phyloP scores from a whole-genome alignment of 2,113 vertebrate species.

The Mustela nigripes region DNA sequence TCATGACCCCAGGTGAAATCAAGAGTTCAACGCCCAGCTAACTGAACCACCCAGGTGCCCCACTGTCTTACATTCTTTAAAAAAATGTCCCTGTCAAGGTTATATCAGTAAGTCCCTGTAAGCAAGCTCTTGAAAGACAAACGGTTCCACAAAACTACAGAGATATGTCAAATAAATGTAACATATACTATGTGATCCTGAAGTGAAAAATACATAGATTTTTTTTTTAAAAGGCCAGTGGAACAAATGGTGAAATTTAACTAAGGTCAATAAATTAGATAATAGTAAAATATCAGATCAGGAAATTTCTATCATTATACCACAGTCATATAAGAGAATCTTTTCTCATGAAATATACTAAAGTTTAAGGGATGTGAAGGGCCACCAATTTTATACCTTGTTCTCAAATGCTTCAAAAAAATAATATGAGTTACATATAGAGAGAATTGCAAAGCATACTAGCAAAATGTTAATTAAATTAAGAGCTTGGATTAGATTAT shows the following conservation, averaged over 20 bases:
- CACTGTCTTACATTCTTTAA: background rate
- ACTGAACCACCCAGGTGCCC: background rate
- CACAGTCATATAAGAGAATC: background rate
- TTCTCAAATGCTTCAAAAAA: background rate
- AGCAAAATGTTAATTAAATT: background rate
- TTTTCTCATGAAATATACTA: background rate
- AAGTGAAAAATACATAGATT: background rate
- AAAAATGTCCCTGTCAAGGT: background rate
- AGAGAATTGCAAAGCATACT: background rate
- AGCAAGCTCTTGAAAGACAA: background rate
- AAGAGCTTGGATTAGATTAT: too few species aligned
- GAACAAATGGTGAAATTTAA: background rate
- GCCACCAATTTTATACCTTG: background rate
- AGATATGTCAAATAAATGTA: background rate
- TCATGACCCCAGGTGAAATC: background rate
- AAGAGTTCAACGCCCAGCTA: background rate
- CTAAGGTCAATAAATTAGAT: background rate
- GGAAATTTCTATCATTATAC: background rate
- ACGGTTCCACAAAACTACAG: background rate
- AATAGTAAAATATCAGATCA: background rate
- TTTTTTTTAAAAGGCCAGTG: background rate
- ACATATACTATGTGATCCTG: background rate
- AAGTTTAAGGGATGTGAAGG: background rate
- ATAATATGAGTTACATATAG: background rate
- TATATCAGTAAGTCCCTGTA: background rate